phyloP scores from a whole-genome alignment of 2,888 invertebrate species.

The Hermaeophaga mercurialis region DNA sequence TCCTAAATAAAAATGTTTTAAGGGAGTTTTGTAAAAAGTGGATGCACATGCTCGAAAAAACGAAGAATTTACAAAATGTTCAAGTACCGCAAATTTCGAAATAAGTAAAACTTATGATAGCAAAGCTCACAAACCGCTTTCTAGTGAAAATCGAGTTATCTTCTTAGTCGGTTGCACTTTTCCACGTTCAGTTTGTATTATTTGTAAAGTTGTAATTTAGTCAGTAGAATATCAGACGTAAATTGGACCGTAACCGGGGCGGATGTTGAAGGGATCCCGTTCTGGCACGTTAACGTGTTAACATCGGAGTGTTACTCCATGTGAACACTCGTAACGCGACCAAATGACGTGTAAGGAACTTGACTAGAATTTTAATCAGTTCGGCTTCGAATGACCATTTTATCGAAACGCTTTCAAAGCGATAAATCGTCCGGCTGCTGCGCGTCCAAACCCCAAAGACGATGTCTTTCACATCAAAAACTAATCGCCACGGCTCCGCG shows the following conservation, averaged over 20 bases:
- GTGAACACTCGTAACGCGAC: conserved; percentile 52
- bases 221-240: conserved; percentile 42
- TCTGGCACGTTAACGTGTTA: conserved; percentile 34
- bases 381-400: conserved; percentile 32
- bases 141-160: conserved; percentile 46
- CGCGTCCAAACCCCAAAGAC: background rate
- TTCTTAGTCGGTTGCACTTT: conserved; percentile 52
- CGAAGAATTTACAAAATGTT: too few relatives aligned
- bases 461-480: too few relatives aligned
- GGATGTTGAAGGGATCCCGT: conserved; percentile 35
- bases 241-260: conserved; percentile 48
- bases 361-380: conserved; percentile 46
- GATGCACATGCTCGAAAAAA: too few relatives aligned
- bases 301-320: conserved; percentile 38
- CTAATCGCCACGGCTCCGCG: too few relatives aligned
- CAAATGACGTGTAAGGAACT: conserved; percentile 58
- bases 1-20: too few relatives aligned
- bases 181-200: conserved; percentile 51
- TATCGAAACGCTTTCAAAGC: conserved; percentile 9
- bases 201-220: conserved; percentile 49
- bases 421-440: conserved; percentile 8
- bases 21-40: too few relatives aligned
- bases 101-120: too few relatives aligned
- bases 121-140: conserved; percentile 5
- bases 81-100: too few relatives aligned